Conservation (phyloP, 2,113 vertebrate genomes). For the Apeltes quadracus region DNA sequence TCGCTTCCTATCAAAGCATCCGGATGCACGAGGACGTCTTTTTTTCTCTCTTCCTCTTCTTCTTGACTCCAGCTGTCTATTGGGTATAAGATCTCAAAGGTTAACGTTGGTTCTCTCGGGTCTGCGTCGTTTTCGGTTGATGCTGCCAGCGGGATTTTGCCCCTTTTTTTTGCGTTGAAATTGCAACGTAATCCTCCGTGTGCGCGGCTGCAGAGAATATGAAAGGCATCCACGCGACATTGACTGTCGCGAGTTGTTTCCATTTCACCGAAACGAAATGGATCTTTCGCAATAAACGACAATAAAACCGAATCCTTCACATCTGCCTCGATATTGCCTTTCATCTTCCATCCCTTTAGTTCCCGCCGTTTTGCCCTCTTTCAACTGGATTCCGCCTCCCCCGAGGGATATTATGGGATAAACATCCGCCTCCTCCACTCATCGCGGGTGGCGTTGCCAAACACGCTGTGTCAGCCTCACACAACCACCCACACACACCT, state of each 20-base stretch:
- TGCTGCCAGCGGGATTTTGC: background rate
- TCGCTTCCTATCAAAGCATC: slow-evolving; percentile 31
- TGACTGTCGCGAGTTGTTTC: background rate
- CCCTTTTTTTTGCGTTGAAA: background rate
- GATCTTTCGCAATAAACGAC: background rate
- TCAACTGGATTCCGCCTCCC: slow-evolving; percentile 11
- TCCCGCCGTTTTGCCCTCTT: background rate
- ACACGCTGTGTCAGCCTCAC: slow-evolving; percentile 14
- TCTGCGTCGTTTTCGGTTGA: slow-evolving; percentile 1
- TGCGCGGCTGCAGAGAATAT: background rate
- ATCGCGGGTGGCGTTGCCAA: slow-evolving; percentile 2
- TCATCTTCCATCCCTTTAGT: slow-evolving; percentile 1
- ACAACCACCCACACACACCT: slow-evolving; percentile 23
- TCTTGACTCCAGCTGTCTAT: slow-evolving; percentile 33
- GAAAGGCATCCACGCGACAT: background rate
- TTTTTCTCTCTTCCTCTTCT: background rate
- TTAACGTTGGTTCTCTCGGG: slow-evolving; percentile 36
- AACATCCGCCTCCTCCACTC: slow-evolving; percentile 14
- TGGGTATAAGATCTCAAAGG: slow-evolving; percentile 26
- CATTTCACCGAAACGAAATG: background rate
- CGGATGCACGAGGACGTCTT: background rate
- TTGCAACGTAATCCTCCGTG: background rate
- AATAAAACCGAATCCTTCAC: background rate
- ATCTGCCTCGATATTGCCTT: slow-evolving; percentile 10
- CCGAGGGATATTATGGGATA: slow-evolving; percentile 24